Percentiles rank a stretch among this genome's conserved stretches.
Conservation (phyloP, 2,888 invertebrate genomes). For the Pollenia angustigena region DNA sequence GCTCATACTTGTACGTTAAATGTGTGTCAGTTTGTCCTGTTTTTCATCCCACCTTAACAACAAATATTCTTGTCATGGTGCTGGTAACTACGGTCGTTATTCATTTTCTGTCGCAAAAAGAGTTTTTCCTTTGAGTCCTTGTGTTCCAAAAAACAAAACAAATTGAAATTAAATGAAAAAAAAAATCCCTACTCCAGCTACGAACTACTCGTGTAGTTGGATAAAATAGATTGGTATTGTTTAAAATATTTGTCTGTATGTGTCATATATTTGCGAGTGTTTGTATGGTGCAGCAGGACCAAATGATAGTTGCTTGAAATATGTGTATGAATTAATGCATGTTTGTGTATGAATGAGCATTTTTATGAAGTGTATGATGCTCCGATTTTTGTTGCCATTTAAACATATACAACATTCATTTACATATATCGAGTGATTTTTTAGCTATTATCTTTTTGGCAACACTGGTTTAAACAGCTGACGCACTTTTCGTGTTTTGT, state of each 20-base stretch:
- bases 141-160: neutral
- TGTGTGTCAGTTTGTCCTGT: slow-evolving; percentile 29
- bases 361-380: slow-evolving; percentile 51
- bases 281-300: neutral
- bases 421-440: too few species aligned
- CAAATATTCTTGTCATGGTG: slow-evolving; percentile 26
- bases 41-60: slow-evolving; percentile 27
- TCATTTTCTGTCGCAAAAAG: slow-evolving; percentile 47
- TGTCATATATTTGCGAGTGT: slow-evolving; percentile 28
- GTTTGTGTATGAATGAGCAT: slow-evolving; percentile 15
- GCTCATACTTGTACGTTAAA: slow-evolving; percentile 13
- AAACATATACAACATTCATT: slow-evolving; percentile 30
- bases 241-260: slow-evolving; percentile 44
- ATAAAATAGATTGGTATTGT: slow-evolving; percentile 59
- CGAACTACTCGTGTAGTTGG: slow-evolving; percentile 4
- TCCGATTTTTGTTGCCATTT: slow-evolving; percentile 52
- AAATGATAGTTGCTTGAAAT: neutral
- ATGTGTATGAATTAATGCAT: neutral
- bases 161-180: neutral
- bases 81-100: slow-evolving; percentile 42
- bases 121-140: slow-evolving; percentile 21
- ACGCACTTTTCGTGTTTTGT: too few species aligned
- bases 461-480: too few species aligned
- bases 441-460: too few species aligned
- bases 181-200: slow-evolving; percentile 18